A percentile compares a stretch with the other conserved stretches of the same genome.
phyloP scores from a whole-genome alignment of 2,797 vertebrate species.

The Tauraco hartlaubi region DNA sequence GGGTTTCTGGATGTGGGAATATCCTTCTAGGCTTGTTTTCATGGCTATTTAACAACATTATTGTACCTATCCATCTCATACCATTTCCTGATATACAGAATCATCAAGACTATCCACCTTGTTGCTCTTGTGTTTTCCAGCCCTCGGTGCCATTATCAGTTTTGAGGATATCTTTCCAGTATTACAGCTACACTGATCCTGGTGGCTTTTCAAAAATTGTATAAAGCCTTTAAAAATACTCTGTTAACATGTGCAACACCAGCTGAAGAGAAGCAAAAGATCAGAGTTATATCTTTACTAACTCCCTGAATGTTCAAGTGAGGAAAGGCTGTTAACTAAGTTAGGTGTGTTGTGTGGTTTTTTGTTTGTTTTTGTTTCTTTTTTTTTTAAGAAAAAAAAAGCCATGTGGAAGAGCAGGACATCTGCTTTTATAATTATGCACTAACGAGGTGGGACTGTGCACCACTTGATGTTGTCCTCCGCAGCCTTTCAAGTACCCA shows the following conservation, averaged over 20 bases:
- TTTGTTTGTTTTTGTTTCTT: too few species aligned
- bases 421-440: conserved; percentile 63
- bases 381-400: not conserved
- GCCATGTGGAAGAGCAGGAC: not conserved
- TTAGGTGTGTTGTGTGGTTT: not conserved
- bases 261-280: conserved; percentile 37
- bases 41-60: conserved; percentile 13
- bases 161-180: conserved; percentile 1
- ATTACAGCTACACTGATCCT: not conserved
- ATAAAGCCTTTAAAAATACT: not conserved
- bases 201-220: not conserved
- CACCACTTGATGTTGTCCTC: conserved; percentile 17
- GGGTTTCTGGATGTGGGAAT: not conserved
- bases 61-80: conserved; percentile 44
- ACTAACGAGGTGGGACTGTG: not conserved
- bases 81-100: conserved; percentile 13
- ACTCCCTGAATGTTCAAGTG: conserved; percentile 27
- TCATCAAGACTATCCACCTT: conserved; percentile 34
- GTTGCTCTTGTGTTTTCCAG: conserved; percentile 8
- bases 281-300: conserved; percentile 24
- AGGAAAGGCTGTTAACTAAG: conserved; percentile 47
- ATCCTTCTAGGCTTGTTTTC: conserved; percentile 7
- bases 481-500: conserved; percentile 29
- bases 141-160: not conserved
- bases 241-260: not conserved